These are phyloP conservation scores for Serranus cabrilla DNA, from an alignment of 2,797 vertebrate genomes.

Conservation along the genomic window DNA sequence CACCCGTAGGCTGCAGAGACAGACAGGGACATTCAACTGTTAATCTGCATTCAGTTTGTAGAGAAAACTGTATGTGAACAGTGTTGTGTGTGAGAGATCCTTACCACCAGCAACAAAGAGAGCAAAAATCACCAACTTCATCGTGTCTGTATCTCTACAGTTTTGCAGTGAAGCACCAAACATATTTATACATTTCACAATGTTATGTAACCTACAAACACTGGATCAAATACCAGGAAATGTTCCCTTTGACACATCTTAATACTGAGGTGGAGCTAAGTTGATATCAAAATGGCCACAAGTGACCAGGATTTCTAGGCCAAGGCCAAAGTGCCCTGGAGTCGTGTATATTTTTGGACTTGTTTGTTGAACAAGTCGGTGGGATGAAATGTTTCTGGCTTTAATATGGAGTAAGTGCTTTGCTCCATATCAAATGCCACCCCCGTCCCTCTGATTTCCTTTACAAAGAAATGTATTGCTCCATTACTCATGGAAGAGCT, in stretches of 20 bases:
- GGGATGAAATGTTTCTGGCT: not conserved
- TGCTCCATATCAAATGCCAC: not conserved
- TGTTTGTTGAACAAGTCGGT: slow-evolving; percentile 28
- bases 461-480: not conserved
- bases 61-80: not conserved
- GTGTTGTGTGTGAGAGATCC: slow-evolving; percentile 11
- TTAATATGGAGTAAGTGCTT: slow-evolving; percentile 1
- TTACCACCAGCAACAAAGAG: slow-evolving; percentile 83
- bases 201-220: slow-evolving; percentile 49
- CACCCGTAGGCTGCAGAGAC: slow-evolving; percentile 83
- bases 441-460: not conserved
- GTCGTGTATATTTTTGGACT: not conserved
- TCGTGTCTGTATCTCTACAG: slow-evolving; percentile 66
- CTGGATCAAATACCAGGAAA: slow-evolving; percentile 46
- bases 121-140: slow-evolving; percentile 85
- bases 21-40: not conserved
- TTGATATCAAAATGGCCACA: not conserved
- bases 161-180: not conserved
- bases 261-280: slow-evolving; percentile 53
- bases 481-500: not conserved
- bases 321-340: slow-evolving; percentile 35
- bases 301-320: not conserved
- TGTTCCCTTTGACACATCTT: slow-evolving; percentile 21
- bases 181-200: slow-evolving; percentile 62
- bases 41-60: not conserved